Base-by-base conservation (phyloP, 2,797 vertebrate genomes). In the Octomys mimax region DNA sequence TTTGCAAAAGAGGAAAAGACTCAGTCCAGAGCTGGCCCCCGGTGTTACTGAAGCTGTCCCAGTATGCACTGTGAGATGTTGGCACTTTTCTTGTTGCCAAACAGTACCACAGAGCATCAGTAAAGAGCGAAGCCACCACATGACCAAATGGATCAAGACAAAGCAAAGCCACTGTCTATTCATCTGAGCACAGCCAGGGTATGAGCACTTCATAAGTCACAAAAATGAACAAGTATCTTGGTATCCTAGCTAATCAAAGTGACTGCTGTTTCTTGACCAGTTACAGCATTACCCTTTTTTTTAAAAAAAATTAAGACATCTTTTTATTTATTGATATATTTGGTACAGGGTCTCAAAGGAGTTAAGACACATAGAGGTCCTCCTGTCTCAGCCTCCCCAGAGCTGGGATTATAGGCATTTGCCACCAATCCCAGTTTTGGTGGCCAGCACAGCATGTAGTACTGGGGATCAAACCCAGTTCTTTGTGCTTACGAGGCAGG, bases 1-100 rank as follows among this genome's bases (percentile, higher is more conserved):
- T 79, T 87, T 85, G 54, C 79, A 78, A 88, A 95, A 82, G 54
- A 61, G 28, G 88, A 85, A 90, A 92, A 18, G 2, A 7, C 21
- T 70, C 19, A 70, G 68, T 61, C 26, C 42, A 19, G 39, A 83
- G 6, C 61, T 52, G 49, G 19, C 57, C 18, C 31, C 77, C 13
- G 6, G 10, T 88, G 28, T 66, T 92, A 36, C 52, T 75, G 8
- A 6, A 52, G 57, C 6, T 46, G 42, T 18, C 77, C 49, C 88
- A 89, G n/a, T 21, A 39, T 39, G 87, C 36, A 64, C 14, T 91
- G 26, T 59, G 71, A 57, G 46, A 24, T 11, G 4, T 89, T 80
- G 14, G 18, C 81, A 49, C 92, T 90, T 42, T 28, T 70, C 19
- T 13, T 79, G 28, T 9, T 93, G 59, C 80, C 39, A 75, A 92